Evolutionary conservation across 2,797 vertebrate species (phyloP), one percentile per base, ranked within the genome.

Genomic region (Poecilia gillii): DNA sequence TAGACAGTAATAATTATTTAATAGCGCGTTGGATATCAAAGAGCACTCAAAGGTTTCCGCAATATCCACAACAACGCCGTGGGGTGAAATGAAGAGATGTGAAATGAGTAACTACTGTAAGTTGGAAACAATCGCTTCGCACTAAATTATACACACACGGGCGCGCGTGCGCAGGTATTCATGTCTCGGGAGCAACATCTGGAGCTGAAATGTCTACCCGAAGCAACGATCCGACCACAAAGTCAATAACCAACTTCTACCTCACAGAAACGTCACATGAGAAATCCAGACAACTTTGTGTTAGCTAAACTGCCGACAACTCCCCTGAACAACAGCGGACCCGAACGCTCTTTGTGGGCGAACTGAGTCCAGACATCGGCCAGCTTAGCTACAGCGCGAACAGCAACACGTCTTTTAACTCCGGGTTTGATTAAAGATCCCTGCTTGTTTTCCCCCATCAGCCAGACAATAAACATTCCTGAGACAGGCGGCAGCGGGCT

Each of bases 401-500:
- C 59, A 64, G 59, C 59, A 64, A 64, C 59, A 64, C 14, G 31
- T 68, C 76, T 81, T 72, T 72, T 51, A 47, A 66, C 57, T 64
- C 59, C 31, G 80, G 75, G 51, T 6, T 18, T 20, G 62, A 18
- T 31, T 45, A 46, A 62, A 70, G 66, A 76, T 80, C 45, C 25
- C 73, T 47, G 72, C 76, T 81, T 64, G 39, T 16, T 47, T 82
- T 66, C 75, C 13, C 73, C 3, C 41, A 80, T 73, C 75, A 88
- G 85, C 74, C 73, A 88, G 86, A 94, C 93, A 94, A 95, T 91
- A 93, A 92, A 92, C 93, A 94, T 94, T 94, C 93, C 91, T 89
- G 78, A 89, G 92, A 83, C 93, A 91, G 88, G 87, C 93, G 94
- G 91, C 84, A 81, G 91, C 86, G 89, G 85, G 85, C 88, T 94